Base-by-base conservation (phyloP, 2,797 vertebrate genomes). In the Paguma larvata region DNA sequence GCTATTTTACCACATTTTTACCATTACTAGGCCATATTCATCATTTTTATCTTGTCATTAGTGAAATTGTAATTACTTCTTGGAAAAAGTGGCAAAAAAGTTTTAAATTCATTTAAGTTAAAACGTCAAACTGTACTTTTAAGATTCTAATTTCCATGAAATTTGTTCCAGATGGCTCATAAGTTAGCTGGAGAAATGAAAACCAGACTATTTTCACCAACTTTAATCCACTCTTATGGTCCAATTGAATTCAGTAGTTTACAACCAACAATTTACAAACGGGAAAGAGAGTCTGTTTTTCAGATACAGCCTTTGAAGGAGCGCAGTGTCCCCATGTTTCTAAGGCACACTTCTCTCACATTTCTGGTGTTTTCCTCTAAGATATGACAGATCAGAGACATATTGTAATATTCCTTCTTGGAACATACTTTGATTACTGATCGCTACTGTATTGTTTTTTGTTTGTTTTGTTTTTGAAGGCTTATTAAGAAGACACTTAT, bases 121-220 rank as follows among this genome's bases (percentile, higher is more conserved):
- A 78, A 96, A 59, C 5, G 0, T 89, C n/a, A 65, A 46, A 67
- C 25, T 68, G 12, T 21, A 62, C 13, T 72, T 75, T 30, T 87
- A 92, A 62, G 5, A 0, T 83, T 83, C 78, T 89, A 83, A 85
- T 95, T 78, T 87, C 18, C 73, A 34, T 75, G 10, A 85, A 89
- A 72, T 95, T 89, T 53, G 9, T 68, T 92, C 27, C 63, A 94
- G 25, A 56, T 89, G 25, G 21, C 25, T 96, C 32, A 32, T 53
- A 59, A 86, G 16, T 46, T 78, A 73, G 46, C 8, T n/a, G 25
- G 16, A 59, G 14, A 73, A 89, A 80, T 53, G 51, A 72, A 62
- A 73, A 93, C 67, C 15, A 70, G 23, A 19, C 27, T 30, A 56
- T 77, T 83, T 91, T 78, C 85, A 91, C 82, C 23, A 89, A 72